Base-by-base conservation (phyloP, 1,140 invertebrate species). In the Drosophila neocordata region DNA sequence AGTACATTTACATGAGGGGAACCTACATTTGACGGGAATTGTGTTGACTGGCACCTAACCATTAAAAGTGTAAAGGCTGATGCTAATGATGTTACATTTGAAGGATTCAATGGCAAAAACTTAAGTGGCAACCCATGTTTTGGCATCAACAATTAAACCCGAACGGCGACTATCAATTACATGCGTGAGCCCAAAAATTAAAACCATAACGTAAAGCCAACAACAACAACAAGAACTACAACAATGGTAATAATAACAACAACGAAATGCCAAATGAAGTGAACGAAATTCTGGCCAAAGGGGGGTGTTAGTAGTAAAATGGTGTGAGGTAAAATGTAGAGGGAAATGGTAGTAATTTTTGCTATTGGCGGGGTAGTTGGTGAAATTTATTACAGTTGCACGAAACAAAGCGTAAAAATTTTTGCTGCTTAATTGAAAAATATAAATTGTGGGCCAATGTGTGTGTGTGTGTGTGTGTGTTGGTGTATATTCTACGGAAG, bases 371-470 rank as follows among this genome's bases (percentile, higher is more conserved):
- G 34, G 24, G 57, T 67, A 62, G 82, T 78, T 72, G 82, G 78
- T 78, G 82, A 87, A 85, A 85, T 85, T 85, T 85, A 85, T 85
- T 85, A 78, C 82, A 73, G 74, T 87, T 78, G 82, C 69, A 78
- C 78, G 82, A 87, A 85, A 85, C 82, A 85, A 82, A 85, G 82
- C 82, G 82, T 87, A 87, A 78, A 48, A 82, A 87, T 85, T 85
- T 87, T 85, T 85, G 82, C 74, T 87, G 82, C 82, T 85, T 85
- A 85, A 85, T 85, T 85, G 82, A 85, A 85, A 85, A 85, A 85
- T 85, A 85, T 85, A 85, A 85, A 85, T 85, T 87, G 82, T 75
- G 62, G 41, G 41, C 65, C 62, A 73, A 51, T 58, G 8, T 38
- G 24, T 44, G 27, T 22, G 56, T n/a, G 24, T 20, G 38, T 52